phyloP scores from a whole-genome alignment of 2,888 invertebrate species.

The Gibbula magus region DNA sequence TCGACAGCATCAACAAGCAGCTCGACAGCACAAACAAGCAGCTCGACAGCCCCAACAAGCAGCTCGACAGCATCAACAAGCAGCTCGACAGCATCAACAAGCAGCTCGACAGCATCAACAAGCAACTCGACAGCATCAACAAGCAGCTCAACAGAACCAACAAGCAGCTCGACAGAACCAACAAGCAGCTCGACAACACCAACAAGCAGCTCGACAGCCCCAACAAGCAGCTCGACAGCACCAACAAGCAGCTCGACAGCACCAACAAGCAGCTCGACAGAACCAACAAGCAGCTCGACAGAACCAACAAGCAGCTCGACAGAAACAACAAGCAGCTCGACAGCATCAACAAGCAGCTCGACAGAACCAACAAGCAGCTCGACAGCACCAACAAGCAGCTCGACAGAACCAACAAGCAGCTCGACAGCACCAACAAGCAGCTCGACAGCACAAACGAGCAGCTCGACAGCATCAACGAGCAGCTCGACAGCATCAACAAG shows the following conservation, averaged over 20 bases:
- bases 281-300: neutral
- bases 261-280: neutral
- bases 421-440: neutral
- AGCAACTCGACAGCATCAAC: neutral
- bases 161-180: neutral
- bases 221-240: neutral
- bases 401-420: neutral
- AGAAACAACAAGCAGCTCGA: neutral
- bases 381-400: neutral
- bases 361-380: neutral
- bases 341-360: neutral
- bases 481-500: neutral
- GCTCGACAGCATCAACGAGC: neutral
- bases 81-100: neutral
- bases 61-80: neutral
- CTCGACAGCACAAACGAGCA: neutral
- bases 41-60: neutral
- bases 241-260: neutral
- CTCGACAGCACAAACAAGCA: neutral
- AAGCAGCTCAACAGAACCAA: neutral
- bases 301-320: neutral
- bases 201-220: neutral
- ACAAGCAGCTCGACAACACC: neutral
- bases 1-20: no score
- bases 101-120: neutral